Base-by-base conservation (phyloP, 2,888 invertebrate genomes). In the Amaurobius ferox region DNA sequence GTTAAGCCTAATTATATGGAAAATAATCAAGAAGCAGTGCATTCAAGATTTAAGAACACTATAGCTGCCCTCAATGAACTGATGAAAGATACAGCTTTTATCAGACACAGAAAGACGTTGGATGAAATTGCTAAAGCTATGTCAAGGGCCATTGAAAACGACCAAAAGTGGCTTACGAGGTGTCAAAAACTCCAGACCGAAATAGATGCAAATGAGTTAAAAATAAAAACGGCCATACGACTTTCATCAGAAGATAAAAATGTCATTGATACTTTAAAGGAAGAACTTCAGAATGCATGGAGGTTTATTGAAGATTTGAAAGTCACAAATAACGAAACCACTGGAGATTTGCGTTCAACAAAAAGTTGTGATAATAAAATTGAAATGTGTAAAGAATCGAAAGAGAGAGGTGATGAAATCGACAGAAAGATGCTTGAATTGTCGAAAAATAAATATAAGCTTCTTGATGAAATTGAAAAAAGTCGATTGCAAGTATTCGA, bases 191-290 rank as follows among this genome's bases (percentile, higher is more conserved):
- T 76, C 5, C 40, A 71, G 32, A 32, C 44, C 2, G 76, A 76
- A 26, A n/a, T 83, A 28, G 62, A 26, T 16, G 55, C 76, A 9
- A 76, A 76, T 32, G 30, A 30, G 1, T 76, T 76, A 0, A 83
- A 76, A 70, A 66, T 83, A 5, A 76, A 64, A 44, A 62, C 64
- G 11, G 70, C 76, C 1, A n/a, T 76, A 30, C 44, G 71, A 16
- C 7, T 83, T 28, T 70, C 76, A 40, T 76, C 62, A 35, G 70
- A 76, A 7, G 83, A 83, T 11, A 83, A 83, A 48, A 76, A 32
- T 11, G 70, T 44, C 6, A 83, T 83, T n/a, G 70, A 76, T 16
- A 71, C 70, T 1, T 23, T 76, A 35, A 70, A 77, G 19, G 48
- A 44, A 26, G 81, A 80, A 23, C 35, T 80, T 2, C 40, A 80